Percentiles rank a stretch among this genome's conserved stretches.
Evolutionary conservation across 2,888 invertebrate genomes (phyloP).

Genomic region (Leptopilina syphax): DNA sequence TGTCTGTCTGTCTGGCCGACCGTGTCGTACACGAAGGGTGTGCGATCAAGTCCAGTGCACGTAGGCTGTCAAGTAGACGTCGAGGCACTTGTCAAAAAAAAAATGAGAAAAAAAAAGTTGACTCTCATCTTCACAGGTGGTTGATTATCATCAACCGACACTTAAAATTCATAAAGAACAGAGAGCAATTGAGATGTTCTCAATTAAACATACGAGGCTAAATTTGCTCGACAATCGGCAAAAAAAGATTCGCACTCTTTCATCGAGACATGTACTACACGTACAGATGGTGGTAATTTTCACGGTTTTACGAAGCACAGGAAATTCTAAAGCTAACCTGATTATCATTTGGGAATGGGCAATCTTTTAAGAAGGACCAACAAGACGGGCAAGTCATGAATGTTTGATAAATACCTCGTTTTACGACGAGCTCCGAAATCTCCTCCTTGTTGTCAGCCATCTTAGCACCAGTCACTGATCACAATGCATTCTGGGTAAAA

Average conservation of each 20-base stretch:
- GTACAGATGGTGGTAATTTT: slow-evolving; percentile 70
- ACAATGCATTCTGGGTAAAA: slow-evolving; percentile 76
- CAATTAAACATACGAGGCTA: background rate
- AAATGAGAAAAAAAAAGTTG: slow-evolving; percentile 11
- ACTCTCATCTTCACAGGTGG: slow-evolving; percentile 18
- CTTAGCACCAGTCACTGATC: slow-evolving; percentile 76
- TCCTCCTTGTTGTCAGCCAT: slow-evolving; percentile 77
- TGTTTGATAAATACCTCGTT: slow-evolving; percentile 73
- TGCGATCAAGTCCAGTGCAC: slow-evolving; percentile 19
- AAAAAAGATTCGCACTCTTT: slow-evolving; percentile 58
- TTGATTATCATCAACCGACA: background rate
- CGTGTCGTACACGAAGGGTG: slow-evolving; percentile 32
- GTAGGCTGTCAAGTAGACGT: slow-evolving; percentile 38
- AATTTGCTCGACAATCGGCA: slow-evolving; percentile 50
- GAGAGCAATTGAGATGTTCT: background rate
- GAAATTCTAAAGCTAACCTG: slow-evolving; percentile 35
- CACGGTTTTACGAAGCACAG: slow-evolving; percentile 56
- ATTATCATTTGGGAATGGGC: slow-evolving; percentile 5
- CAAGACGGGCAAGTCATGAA: slow-evolving; percentile 52
- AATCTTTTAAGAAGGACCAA: slow-evolving; percentile 37
- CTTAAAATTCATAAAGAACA: background rate
- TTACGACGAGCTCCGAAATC: slow-evolving; percentile 75
- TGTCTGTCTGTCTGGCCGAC: slow-evolving; percentile 50
- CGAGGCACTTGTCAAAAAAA: slow-evolving; percentile 33
- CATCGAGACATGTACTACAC: slow-evolving; percentile 56